Percentiles rank a stretch among this genome's conserved stretches.
Evolutionary conservation across 92 coral and sea anemone species (phyloP).

Genomic region (Parazoanthus swiftii): DNA sequence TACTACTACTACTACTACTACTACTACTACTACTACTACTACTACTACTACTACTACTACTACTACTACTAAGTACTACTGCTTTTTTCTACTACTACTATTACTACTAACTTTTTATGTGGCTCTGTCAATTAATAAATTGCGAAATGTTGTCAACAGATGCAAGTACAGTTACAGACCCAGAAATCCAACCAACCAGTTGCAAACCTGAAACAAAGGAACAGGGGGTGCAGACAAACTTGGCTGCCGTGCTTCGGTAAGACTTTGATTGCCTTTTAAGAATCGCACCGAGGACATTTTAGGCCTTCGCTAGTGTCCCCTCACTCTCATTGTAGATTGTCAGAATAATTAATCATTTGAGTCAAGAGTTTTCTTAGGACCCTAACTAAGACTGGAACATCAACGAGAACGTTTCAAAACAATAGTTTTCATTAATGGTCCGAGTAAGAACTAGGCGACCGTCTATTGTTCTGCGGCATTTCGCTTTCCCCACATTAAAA

Average conservation of each 20-base stretch:
- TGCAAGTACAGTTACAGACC: slow-evolving; percentile 68
- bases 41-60: no score
- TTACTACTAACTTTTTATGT: background rate
- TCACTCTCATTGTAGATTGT: no score
- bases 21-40: no score
- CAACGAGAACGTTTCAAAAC: no score
- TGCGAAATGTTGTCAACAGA: slow-evolving; percentile 40
- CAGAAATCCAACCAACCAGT: slow-evolving; percentile 17
- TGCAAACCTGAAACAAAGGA: slow-evolving; percentile 8
- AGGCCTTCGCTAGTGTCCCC: background rate
- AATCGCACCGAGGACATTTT: background rate
- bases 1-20: no score
- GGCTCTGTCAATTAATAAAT: background rate
- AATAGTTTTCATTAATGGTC: no score
- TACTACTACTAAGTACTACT: background rate
- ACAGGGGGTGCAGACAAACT: slow-evolving; percentile 30
- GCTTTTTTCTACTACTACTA: background rate
- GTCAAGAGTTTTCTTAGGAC: no score
- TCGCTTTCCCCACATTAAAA: no score
- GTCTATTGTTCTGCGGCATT: no score
- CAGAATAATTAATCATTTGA: no score
- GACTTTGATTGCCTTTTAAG: background rate
- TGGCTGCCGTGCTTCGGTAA: slow-evolving; percentile 28
- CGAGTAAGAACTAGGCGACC: no score
- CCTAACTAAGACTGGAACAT: no score